Base-by-base conservation (phyloP, 2,113 vertebrate species). In the Apeltes quadracus region DNA sequence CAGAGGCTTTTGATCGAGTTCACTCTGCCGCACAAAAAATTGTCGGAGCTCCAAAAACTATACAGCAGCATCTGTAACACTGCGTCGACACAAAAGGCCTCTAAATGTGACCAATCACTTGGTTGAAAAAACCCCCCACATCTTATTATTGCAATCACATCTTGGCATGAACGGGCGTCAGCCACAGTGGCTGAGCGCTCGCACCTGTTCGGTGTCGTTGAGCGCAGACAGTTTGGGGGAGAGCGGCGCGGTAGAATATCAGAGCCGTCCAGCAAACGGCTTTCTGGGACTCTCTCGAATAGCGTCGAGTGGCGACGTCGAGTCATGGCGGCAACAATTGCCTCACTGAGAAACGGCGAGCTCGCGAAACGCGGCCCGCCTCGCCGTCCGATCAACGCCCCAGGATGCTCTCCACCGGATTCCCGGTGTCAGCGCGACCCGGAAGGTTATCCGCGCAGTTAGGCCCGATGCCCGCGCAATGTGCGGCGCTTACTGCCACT, bases 161-260 rank as follows among this genome's bases (percentile, higher is more conserved):
- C 85, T 69, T 61, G 61, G 58, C 57, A 3, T 71, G 82, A 84
- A n/a, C 86, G 75, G 69, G 72, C 83, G 76, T 87, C 75, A 70
- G 84, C 83, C 44, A 58, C 81, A 70, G 68, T 69, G 85, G 81
- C 77, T 85, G 81, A 82, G 78, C 78, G 63, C 82, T 87, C 76
- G 78, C 66, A n/a, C 69, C 61, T 77, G 86, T 86, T 87, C 82
- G 82, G 86, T 81, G 78, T 75, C 72, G 87, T 89, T 87, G 87
- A 90, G 79, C 85, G 29, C 73, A 87, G 91, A 89, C 87, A 82
- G 78, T 72, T 82, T 61, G 79, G 72, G n/a, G 69, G 80, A 82
- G 83, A 87, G 90, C 87, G 88, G 73, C 78, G 88, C 90, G 87
- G 88, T 91, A 89, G 89, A 92, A 92, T 91, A 92, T 91, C 79